A percentile compares a stretch with the other conserved stretches of the same genome.
phyloP scores from a whole-genome alignment of 1,140 invertebrate species.

The Sycophaga agraensis region DNA sequence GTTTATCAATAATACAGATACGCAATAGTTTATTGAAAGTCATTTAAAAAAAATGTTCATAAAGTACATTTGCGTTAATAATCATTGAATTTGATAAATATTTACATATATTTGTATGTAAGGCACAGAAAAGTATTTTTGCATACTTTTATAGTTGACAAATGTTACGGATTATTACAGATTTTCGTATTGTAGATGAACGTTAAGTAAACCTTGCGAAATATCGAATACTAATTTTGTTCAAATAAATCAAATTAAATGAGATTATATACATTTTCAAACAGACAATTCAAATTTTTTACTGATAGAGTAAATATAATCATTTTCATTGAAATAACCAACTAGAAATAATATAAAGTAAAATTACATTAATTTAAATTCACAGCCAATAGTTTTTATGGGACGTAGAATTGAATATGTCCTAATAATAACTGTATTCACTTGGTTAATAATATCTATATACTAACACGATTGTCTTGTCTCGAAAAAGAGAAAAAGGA shows the following conservation, averaged over 20 bases:
- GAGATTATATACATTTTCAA: neutral
- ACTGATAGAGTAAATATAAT: neutral
- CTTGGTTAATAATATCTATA: neutral
- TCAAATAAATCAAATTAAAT: too few species aligned
- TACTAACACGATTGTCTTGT: neutral
- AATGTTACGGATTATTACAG: neutral
- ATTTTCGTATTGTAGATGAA: neutral
- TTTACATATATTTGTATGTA: too few species aligned
- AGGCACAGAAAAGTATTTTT: neutral
- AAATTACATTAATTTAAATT: constrained; percentile 7
- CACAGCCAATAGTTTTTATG: constrained; percentile 21
- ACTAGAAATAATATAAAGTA: constrained; percentile 7
- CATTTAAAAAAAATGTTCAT: too few species aligned
- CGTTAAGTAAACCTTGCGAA: constrained; percentile 18
- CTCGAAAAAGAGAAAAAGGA: too few species aligned
- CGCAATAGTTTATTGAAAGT: too few species aligned
- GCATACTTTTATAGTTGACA: constrained; percentile 1
- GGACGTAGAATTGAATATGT: constrained; percentile 1
- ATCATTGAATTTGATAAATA: too few species aligned
- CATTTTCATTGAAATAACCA: constrained; percentile 9
- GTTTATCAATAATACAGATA: too few species aligned
- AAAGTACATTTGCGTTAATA: too few species aligned
- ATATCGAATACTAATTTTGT: constrained; percentile 11
- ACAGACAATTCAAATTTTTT: neutral
- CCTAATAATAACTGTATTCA: neutral